Percentiles rank a stretch among this genome's conserved stretches.
These are phyloP conservation scores for Cyclina sinensis DNA, from an alignment of 1,140 invertebrate species.

Conservation along the genomic window DNA sequence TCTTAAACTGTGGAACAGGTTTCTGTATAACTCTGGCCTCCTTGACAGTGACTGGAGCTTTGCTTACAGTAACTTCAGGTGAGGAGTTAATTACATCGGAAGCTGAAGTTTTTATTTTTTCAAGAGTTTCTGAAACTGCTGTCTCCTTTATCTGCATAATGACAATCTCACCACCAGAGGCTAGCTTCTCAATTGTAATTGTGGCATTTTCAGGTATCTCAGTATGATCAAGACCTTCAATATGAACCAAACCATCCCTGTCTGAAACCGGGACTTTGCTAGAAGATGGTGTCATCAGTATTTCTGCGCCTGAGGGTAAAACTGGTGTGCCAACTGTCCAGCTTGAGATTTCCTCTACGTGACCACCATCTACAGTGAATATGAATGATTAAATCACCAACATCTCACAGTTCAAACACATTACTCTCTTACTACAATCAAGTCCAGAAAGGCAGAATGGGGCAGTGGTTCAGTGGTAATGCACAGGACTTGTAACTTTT, in stretches of 20 bases:
- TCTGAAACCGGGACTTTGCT: neutral
- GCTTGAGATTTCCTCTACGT: neutral
- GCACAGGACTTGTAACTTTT: too few species aligned
- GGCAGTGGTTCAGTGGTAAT: too few species aligned
- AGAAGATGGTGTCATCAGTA: neutral
- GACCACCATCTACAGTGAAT: neutral
- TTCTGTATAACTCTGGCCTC: neutral
- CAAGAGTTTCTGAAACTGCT: constrained; percentile 16
- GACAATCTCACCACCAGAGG: constrained; percentile 19
- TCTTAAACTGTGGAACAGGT: neutral
- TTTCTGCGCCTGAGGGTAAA: neutral
- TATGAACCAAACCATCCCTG: neutral
- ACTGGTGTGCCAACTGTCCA: neutral
- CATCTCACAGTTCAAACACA: too few species aligned
- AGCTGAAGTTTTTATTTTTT: neutral
- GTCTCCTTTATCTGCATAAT: constrained; percentile 36
- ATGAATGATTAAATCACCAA: too few species aligned
- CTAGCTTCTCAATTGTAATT: constrained; percentile 42
- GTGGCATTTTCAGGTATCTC: constrained; percentile 13
- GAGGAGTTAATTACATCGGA: neutral
- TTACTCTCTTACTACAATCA: too few species aligned
- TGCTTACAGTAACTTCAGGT: neutral
- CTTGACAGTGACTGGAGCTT: neutral
- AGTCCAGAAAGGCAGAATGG: too few species aligned
- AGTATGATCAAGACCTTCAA: constrained; percentile 2